phyloP scores from a whole-genome alignment of 2,797 vertebrate species.

The Premnoplex brunnescens region DNA sequence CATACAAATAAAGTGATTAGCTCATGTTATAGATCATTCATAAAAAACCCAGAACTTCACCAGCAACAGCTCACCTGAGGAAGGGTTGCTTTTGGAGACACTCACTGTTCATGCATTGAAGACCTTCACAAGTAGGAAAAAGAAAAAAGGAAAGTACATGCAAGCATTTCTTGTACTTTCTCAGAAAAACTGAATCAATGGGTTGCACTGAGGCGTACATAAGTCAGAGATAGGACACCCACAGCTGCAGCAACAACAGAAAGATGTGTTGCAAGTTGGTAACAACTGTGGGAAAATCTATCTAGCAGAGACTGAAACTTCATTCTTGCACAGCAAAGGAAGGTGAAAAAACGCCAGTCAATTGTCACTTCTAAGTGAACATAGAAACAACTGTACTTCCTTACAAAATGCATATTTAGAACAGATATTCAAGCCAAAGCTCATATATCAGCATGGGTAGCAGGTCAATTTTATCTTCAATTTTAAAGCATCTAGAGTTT shows the following conservation, averaged over 20 bases:
- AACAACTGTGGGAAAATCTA: slow-evolving; percentile 23
- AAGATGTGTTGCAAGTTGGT: not conserved
- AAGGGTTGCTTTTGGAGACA: not conserved
- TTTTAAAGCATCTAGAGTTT: not conserved
- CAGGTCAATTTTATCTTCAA: not conserved
- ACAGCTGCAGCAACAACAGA: slow-evolving; percentile 8
- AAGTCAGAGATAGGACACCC: not conserved
- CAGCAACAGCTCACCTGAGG: not conserved
- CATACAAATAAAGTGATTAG: slow-evolving; percentile 16
- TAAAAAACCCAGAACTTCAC: not conserved
- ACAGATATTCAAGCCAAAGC: not conserved
- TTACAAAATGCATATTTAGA: not conserved
- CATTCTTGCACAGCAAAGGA: not conserved
- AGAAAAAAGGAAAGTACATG: not conserved
- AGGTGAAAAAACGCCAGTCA: not conserved
- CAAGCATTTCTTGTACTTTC: not conserved
- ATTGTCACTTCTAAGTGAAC: not conserved
- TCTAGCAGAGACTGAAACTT: not conserved
- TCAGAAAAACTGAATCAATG: not conserved
- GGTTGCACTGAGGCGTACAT: not conserved
- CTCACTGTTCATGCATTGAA: not conserved
- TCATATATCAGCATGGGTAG: not conserved
- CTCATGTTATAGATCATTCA: not conserved
- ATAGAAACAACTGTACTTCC: not conserved
- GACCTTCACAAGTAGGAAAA: not conserved